Base-by-base conservation (phyloP, 1,140 invertebrate genomes). In the Nasonia vitripennis region DNA sequence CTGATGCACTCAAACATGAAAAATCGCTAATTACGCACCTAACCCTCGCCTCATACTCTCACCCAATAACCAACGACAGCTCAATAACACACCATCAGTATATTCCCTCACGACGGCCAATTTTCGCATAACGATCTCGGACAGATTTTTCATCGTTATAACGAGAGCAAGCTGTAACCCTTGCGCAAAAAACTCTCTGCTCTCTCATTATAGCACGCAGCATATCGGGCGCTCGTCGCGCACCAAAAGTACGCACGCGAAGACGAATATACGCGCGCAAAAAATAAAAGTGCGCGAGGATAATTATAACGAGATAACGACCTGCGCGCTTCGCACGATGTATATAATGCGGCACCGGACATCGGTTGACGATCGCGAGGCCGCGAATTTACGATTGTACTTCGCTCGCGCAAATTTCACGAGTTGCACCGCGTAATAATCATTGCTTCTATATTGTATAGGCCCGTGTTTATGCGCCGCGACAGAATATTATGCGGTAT, bases 331-430 rank as follows among this genome's bases (percentile, higher is more conserved):
- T n/a, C 17, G 27, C 17, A 2, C 17, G 0, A n/a, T 2, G 48
- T 51, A 17, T 10, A 5, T 62, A n/a, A 41, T 20, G 17, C 7
- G 17, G 17, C 27, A n/a, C 51, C 17, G 51, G 3, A 2, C 55
- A 62, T 62, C 17, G 6, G 55, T 62, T 55, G 17, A 55, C 51
- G 51, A 55, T 55, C 51, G 51, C 51, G 51, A 20, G 67, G 37
- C 62, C 20, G 9, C 68, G 78, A 80, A 84, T 84, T 84, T 84
- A 84, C 41, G 75, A 84, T 77, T 62, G 7, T 10, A 55, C 51
- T 67, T 74, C 23, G 34, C 34, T 14, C 31, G 48, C 45, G 73
- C 67, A 77, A 83, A 62, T 48, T 37, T 77, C 55, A 45, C 34
- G 34, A 62, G 20, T 7, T 62, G 17, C 20, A 2, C 17, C 12